Evolutionary conservation across 2,888 invertebrate genomes (phyloP).

Genomic region (Xylocampa areola): DNA sequence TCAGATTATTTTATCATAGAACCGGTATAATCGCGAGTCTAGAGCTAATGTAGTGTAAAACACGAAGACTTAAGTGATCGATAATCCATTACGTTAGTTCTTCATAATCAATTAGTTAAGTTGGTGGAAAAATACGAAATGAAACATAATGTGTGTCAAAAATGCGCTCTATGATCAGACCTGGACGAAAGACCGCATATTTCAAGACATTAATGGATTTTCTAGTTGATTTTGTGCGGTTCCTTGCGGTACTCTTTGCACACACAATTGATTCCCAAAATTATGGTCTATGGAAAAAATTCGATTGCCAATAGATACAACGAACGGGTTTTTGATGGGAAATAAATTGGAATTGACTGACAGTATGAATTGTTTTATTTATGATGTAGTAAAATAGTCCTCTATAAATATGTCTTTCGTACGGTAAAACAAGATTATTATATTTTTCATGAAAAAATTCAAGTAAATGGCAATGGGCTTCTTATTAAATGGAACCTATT

Average conservation of each 20-base stretch:
- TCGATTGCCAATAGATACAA: constrained; percentile 58
- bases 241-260: constrained; percentile 65
- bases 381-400: no score
- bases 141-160: constrained; percentile 26
- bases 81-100: constrained; percentile 44
- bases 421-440: no score
- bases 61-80: constrained; percentile 43
- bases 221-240: constrained; percentile 56
- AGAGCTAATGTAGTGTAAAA: constrained; percentile 50
- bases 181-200: no score
- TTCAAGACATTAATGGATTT: constrained; percentile 42
- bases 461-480: no score
- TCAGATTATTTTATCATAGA: constrained; percentile 79
- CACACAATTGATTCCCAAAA: constrained; percentile 71
- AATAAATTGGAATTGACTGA: constrained; percentile 53
- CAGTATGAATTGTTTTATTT: neutral
- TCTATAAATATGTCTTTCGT: no score
- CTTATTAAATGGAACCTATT: no score
- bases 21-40: constrained; percentile 69
- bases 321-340: constrained; percentile 60
- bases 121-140: constrained; percentile 35
- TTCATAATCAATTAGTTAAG: constrained; percentile 42
- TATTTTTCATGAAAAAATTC: no score
- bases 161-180: constrained; percentile 21
- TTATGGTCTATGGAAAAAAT: constrained; percentile 62